Evolutionary conservation across 1,140 invertebrate genomes (phyloP), one percentile per base, ranked within the genome.

Genomic region (Bombus pascuorum): DNA sequence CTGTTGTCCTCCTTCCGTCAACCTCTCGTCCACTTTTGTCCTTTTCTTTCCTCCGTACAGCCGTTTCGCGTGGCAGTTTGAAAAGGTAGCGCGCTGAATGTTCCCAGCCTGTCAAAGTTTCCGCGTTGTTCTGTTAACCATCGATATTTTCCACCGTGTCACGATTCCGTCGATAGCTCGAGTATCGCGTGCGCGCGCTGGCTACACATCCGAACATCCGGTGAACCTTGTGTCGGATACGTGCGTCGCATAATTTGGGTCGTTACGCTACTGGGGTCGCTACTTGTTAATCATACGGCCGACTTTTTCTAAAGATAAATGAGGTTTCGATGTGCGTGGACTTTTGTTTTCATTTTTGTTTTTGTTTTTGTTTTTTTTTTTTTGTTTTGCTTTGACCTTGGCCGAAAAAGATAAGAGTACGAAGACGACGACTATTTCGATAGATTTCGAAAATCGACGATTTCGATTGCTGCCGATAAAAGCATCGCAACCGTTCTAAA

Each of bases 101-200:
- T 34, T 66, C 53, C n/a, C 71, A 28, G 77, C 42, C 76, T 89
- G 72, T 89, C 87, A 66, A 82, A 72, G 62, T 89, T 86, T 86
- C 77, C 6, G 76, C 76, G 89, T 89, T 89, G 80, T 89, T 83
- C 84, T 68, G 80, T 83, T 84, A n/a, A 70, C 3, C 66, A 57
- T 57, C 70, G 65, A 83, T 83, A 28, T 80, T 89, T 83, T 83
- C 57, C 53, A 3, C 28, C 34, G 39, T 37, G 57, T 53, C 47
- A 2, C 47, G 70, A 18, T 42, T 9, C 37, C 32, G 34, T 39
- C 66, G 73, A 81, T 79, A 57, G 13, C 53, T 74, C 37, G 15
- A 62, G 62, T 76, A 65, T 73, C 83, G 76, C 53, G 65, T 59
- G 47, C 47, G n/a, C 57, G 9, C 12, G 12, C 62, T 6, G 62